Conservation (phyloP, 1,140 invertebrate genomes). For the Aphelinus atriplicis region DNA sequence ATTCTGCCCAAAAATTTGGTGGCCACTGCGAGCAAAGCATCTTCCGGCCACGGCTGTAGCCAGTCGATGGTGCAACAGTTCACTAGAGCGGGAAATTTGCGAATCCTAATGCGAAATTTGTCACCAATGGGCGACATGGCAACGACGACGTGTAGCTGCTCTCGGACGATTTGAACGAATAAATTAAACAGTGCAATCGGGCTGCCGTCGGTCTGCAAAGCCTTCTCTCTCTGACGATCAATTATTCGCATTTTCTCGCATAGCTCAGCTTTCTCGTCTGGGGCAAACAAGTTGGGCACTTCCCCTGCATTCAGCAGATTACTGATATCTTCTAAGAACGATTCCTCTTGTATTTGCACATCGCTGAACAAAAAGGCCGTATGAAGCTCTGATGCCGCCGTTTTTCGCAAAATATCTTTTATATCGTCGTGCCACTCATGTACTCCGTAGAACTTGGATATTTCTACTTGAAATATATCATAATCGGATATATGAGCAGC, state of each 20-base stretch:
- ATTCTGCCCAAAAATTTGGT: conserved; percentile 86
- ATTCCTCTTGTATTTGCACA: conserved; percentile 92
- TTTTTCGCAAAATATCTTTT: conserved; percentile 81
- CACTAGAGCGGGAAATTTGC: conserved; percentile 93
- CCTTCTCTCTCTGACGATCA: conserved; percentile 89
- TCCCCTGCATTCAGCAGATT: conserved; percentile 94
- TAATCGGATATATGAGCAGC: conserved; percentile 94
- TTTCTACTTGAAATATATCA: conserved; percentile 92
- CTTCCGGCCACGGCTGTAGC: conserved; percentile 95
- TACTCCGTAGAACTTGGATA: conserved; percentile 84
- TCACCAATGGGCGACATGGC: conserved; percentile 94
- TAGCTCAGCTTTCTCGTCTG: conserved; percentile 91
- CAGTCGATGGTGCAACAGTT: conserved; percentile 98
- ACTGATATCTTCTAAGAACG: conserved; percentile 92
- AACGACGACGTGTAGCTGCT: conserved; percentile 91
- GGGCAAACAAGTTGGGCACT: conserved; percentile 88
- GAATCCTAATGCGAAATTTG: conserved; percentile 81
- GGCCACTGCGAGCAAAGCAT: conserved; percentile 94
- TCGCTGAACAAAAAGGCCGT: conserved; percentile 92
- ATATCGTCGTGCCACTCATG: conserved; percentile 93
- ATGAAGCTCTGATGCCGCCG: conserved; percentile 85
- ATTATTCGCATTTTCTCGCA: conserved; percentile 94
- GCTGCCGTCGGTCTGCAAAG: conserved; percentile 91
- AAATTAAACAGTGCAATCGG: conserved; percentile 89
- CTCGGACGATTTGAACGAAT: conserved; percentile 87